Evolutionary conservation across 2,113 vertebrate species (phyloP).

Genomic region (Stercorarius parasiticus): DNA sequence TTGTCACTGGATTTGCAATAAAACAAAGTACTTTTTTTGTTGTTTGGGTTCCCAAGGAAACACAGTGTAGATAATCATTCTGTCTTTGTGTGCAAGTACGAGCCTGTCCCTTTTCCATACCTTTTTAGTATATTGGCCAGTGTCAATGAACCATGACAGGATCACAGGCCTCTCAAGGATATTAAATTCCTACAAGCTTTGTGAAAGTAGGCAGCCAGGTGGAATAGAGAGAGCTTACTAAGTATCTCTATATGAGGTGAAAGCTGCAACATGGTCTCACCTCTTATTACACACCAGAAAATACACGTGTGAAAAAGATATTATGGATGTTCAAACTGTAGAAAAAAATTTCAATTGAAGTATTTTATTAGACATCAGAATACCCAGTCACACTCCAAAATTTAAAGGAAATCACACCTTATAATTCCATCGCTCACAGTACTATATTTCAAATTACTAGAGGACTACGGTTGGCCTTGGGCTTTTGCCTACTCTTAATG

Average conservation of each 20-base stretch:
- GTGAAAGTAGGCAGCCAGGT: background rate
- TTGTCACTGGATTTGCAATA: background rate
- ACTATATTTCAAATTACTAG: background rate
- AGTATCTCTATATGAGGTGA: background rate
- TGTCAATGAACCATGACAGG: background rate
- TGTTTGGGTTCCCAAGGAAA: background rate
- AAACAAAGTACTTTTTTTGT: background rate
- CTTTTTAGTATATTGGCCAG: background rate
- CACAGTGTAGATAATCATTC: background rate
- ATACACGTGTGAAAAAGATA: background rate
- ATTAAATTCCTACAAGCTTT: background rate
- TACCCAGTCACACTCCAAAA: background rate
- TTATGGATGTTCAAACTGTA: background rate
- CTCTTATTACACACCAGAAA: background rate
- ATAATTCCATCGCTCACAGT: background rate
- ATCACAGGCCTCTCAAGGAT: background rate
- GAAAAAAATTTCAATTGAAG: background rate
- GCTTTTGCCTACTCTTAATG: background rate
- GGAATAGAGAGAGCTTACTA: background rate
- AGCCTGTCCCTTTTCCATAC: background rate
- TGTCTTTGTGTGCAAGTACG: background rate
- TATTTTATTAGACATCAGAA: constrained; percentile 1
- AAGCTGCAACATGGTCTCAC: background rate
- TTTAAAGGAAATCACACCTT: background rate
- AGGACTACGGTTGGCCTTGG: background rate